Evolutionary conservation across 2,888 invertebrate genomes (phyloP).

Genomic region (Sialis lutaria): DNA sequence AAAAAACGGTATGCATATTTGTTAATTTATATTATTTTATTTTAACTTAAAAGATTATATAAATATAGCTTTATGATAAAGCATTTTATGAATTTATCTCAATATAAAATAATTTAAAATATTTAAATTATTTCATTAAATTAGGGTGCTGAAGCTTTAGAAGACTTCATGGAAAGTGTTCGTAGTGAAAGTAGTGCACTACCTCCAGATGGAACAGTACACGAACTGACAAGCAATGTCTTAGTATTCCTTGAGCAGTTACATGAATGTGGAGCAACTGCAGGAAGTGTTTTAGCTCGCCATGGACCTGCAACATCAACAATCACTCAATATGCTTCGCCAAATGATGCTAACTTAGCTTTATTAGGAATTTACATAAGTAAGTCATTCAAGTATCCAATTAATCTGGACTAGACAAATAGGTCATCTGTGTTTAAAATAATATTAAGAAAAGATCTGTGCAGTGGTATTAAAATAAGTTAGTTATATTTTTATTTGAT

Average conservation of each 20-base stretch:
- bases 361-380: slow-evolving; percentile 69
- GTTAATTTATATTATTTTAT: slow-evolving; percentile 1
- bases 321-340: slow-evolving; percentile 23
- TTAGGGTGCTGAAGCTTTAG: slow-evolving; percentile 75
- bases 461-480: background rate
- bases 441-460: background rate
- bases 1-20: slow-evolving; percentile 45
- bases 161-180: slow-evolving; percentile 84
- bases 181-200: slow-evolving; percentile 64
- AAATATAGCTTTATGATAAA: background rate
- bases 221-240: slow-evolving; percentile 88
- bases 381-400: slow-evolving; percentile 25
- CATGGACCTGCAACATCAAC: slow-evolving; percentile 31
- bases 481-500: slow-evolving; percentile 1
- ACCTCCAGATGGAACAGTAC: slow-evolving; percentile 95
- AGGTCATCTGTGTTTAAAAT: background rate
- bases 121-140: slow-evolving; percentile 19
- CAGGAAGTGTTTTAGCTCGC: slow-evolving; percentile 46
- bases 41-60: background rate
- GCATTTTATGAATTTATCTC: background rate
- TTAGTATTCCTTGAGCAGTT: slow-evolving; percentile 83
- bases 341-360: slow-evolving; percentile 39
- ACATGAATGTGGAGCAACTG: slow-evolving; percentile 57
- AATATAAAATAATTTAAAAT: background rate
- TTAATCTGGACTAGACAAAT: background rate